phyloP scores from a whole-genome alignment of 92 coral and sea anemone species.

The Galaxea fascicularis region DNA sequence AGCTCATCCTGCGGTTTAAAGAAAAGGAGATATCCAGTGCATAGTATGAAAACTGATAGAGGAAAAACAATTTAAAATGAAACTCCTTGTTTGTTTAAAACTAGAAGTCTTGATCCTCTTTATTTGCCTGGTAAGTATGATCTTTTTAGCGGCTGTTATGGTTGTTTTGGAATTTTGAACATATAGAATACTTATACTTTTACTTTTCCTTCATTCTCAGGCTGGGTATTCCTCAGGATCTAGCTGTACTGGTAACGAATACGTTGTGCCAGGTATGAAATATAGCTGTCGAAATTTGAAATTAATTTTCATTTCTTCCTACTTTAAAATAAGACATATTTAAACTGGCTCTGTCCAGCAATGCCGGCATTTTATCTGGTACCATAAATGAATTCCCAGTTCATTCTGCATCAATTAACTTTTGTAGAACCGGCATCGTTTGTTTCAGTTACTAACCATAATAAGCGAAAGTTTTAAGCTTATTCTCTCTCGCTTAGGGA shows the following conservation, averaged over 20 bases:
- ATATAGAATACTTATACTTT: not conserved
- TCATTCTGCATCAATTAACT: no score
- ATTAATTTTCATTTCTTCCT: not conserved
- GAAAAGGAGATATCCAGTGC: not conserved
- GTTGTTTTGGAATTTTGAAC: not conserved
- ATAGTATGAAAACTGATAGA: slow-evolving; percentile 5
- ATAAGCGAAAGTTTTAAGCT: not conserved
- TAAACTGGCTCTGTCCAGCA: not conserved
- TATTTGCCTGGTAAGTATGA: slow-evolving; percentile 24
- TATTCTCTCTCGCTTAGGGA: no score
- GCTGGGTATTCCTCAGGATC: not conserved
- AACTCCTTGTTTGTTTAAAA: not conserved
- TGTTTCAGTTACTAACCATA: not conserved
- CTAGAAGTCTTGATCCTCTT: slow-evolving; percentile 6
- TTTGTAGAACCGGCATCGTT: no score
- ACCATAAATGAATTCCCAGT: not conserved
- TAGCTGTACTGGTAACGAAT: not conserved
- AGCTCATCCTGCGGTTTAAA: not conserved
- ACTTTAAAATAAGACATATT: not conserved
- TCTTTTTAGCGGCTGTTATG: not conserved
- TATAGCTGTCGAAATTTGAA: not conserved
- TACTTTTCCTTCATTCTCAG: slow-evolving; percentile 1
- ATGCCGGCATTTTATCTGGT: not conserved
- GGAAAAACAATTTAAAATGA: slow-evolving; percentile 13
- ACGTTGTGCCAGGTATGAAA: slow-evolving; percentile 25